These are phyloP conservation scores for Euwallacea similis DNA, from an alignment of 1,140 invertebrate genomes.

Conservation along the genomic window DNA sequence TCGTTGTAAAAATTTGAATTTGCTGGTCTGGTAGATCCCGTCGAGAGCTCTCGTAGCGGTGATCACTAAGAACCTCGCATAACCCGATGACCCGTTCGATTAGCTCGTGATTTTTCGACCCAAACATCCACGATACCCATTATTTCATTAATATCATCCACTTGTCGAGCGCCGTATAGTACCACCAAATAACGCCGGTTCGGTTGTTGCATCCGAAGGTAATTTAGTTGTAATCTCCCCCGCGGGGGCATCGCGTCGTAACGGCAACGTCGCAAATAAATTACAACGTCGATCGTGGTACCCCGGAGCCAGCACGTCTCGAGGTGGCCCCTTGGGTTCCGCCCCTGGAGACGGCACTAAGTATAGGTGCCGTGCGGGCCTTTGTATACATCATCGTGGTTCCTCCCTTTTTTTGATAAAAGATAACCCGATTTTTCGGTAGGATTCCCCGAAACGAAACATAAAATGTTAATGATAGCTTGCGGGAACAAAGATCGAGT, in stretches of 20 bases:
- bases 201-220: no score
- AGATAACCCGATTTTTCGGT: slow-evolving; percentile 32
- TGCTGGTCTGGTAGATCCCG: no score
- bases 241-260: neutral
- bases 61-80: slow-evolving; percentile 11
- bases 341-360: slow-evolving; percentile 47
- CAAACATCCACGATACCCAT: slow-evolving; percentile 26
- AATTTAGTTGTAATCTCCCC: slow-evolving; percentile 1
- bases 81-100: slow-evolving; percentile 30
- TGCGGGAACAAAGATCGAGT: slow-evolving; percentile 21
- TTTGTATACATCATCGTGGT: slow-evolving; percentile 39
- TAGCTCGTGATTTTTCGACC: slow-evolving; percentile 29
- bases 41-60: no score
- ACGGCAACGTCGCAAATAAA: slow-evolving; percentile 29
- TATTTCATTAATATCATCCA: slow-evolving; percentile 22
- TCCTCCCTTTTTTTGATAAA: slow-evolving; percentile 29
- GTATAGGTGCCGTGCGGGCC: slow-evolving; percentile 40
- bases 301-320: slow-evolving; percentile 39
- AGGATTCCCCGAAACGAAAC: slow-evolving; percentile 24
- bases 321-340: slow-evolving; percentile 42
- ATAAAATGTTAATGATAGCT: slow-evolving; percentile 29
- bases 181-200: no score
- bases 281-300: slow-evolving; percentile 19
- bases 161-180: neutral
- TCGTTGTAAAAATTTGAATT: no score